phyloP scores from a whole-genome alignment of 2,113 vertebrate genomes.

The Baryphthengus martii region DNA sequence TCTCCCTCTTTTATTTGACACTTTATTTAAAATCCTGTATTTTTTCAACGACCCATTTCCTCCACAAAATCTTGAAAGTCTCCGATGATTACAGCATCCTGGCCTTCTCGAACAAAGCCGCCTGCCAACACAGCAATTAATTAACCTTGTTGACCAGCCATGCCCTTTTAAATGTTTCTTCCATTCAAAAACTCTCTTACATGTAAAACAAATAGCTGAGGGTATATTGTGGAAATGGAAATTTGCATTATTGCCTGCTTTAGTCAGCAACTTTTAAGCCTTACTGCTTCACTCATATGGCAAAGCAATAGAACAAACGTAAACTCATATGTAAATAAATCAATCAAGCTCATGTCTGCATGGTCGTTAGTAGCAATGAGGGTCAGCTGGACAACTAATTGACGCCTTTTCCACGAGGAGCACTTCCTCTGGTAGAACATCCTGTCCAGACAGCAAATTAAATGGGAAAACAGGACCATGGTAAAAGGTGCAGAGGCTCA shows the following conservation, averaged over 20 bases:
- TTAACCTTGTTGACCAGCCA: conserved; percentile 43
- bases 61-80: conserved; percentile 28
- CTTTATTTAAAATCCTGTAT: not conserved
- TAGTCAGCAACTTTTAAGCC: conserved; percentile 1
- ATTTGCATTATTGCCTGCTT: conserved; percentile 2
- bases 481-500: conserved; percentile 33
- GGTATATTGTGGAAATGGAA: not conserved
- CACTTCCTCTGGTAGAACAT: conserved; percentile 60
- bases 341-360: not conserved
- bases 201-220: not conserved
- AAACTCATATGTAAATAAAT: not conserved
- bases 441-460: conserved; percentile 66
- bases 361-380: not conserved
- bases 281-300: not conserved
- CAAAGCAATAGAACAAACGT: not conserved
- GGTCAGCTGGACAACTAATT: conserved; percentile 50
- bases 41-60: conserved; percentile 24
- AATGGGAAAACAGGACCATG: conserved; percentile 46
- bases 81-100: not conserved
- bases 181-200: not conserved
- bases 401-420: conserved; percentile 56
- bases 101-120: not conserved
- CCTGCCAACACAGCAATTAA: conserved; percentile 39
- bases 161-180: conserved; percentile 25
- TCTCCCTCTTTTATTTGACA: not conserved